These are phyloP conservation scores for Coranthus polyacanthus DNA, from an alignment of 2,797 vertebrate genomes.

Conservation along the genomic window DNA sequence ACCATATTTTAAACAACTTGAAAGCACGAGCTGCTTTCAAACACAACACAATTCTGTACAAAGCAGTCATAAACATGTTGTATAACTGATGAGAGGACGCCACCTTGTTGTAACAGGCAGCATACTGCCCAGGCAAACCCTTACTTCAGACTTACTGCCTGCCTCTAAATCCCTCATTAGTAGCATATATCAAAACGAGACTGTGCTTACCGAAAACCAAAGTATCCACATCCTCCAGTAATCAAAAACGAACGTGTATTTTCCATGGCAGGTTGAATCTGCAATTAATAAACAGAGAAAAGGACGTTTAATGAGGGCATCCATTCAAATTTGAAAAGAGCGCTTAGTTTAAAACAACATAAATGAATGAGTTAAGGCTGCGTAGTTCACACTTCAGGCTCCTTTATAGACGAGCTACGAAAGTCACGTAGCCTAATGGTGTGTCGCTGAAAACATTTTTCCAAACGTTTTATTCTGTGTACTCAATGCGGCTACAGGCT, in stretches of 20 bases:
- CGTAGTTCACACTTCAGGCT: too few species aligned
- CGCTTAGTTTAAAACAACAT: too few species aligned
- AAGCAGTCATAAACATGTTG: neutral
- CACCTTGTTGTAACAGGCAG: slow-evolving; percentile 45
- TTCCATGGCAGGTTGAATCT: slow-evolving; percentile 69
- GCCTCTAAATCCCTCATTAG: neutral
- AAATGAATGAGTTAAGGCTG: too few species aligned
- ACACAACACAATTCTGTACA: too few species aligned
- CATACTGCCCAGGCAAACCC: neutral
- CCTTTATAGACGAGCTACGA: too few species aligned
- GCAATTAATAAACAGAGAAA: slow-evolving; percentile 14
- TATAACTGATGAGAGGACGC: slow-evolving; percentile 17
- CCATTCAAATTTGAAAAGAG: neutral
- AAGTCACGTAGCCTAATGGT: too few species aligned
- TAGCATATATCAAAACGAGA: neutral
- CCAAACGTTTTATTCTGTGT: too few species aligned
- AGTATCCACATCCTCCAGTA: slow-evolving; percentile 95
- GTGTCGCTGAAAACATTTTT: too few species aligned
- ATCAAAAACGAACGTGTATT: slow-evolving; percentile 78
- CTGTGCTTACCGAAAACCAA: slow-evolving; percentile 91
- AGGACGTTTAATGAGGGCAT: too few species aligned
- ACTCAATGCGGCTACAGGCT: too few species aligned
- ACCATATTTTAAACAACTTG: too few species aligned
- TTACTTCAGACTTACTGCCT: neutral
- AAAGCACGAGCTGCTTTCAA: too few species aligned